Evolutionary conservation across 2,888 invertebrate genomes (phyloP).

Genomic region (Eupithecia insigniata): DNA sequence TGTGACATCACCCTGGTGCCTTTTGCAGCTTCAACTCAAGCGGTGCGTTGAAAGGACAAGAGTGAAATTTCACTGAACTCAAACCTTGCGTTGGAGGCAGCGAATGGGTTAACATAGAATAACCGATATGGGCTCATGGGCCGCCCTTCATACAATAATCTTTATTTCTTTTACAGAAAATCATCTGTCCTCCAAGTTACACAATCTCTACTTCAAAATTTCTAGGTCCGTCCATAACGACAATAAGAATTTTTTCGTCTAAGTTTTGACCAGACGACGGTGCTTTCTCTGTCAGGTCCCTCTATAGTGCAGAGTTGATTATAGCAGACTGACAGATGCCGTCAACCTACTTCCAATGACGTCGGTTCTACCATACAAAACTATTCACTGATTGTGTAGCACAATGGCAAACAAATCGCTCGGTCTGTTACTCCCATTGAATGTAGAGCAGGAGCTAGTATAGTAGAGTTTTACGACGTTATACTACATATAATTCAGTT

Average conservation of each 20-base stretch:
- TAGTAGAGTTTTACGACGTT: background rate
- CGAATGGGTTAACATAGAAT: too few species aligned
- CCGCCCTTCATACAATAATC: too few species aligned
- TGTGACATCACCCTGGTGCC: too few species aligned
- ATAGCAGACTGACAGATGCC: background rate
- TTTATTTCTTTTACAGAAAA: too few species aligned
- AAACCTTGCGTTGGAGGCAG: too few species aligned
- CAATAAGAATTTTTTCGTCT: background rate
- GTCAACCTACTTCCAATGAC: constrained; percentile 18
- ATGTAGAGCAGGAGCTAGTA: constrained; percentile 16
- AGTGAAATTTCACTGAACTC: too few species aligned
- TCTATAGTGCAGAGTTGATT: background rate
- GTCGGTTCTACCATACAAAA: constrained; percentile 8
- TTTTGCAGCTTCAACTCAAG: too few species aligned
- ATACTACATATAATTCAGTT: background rate
- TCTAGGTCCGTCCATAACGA: background rate
- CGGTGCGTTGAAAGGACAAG: too few species aligned
- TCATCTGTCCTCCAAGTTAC: too few species aligned
- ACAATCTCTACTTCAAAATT: background rate
- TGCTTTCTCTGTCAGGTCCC: background rate
- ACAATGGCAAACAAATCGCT: constrained; percentile 36
- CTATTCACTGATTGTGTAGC: constrained; percentile 30
- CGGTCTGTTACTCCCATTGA: constrained; percentile 28
- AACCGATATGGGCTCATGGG: too few species aligned
- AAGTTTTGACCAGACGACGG: too few species aligned